Evolutionary conservation across 1,140 invertebrate genomes (phyloP).

Genomic region (Pseudomyrmex pallidus): DNA sequence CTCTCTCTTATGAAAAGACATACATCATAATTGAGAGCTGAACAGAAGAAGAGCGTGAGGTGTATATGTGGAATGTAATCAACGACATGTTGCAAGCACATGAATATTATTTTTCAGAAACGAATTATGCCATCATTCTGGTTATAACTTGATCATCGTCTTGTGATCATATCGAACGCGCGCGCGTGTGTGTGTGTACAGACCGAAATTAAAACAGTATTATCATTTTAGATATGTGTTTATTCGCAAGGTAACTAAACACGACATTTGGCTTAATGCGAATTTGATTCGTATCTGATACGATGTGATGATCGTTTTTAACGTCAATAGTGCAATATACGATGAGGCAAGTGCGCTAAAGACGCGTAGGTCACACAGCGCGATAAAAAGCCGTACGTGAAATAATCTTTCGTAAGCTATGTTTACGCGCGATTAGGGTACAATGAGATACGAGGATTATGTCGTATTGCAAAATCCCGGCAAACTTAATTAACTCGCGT

Average conservation of each 20-base stretch:
- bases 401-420: slow-evolving; percentile 13
- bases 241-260: background rate
- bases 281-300: slow-evolving; percentile 9
- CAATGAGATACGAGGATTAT: too few species aligned
- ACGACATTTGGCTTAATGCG: slow-evolving; percentile 9
- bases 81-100: too few species aligned
- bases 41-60: too few species aligned
- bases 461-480: too few species aligned
- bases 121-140: too few species aligned
- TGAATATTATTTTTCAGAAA: too few species aligned
- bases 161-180: background rate
- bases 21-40: too few species aligned
- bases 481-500: too few species aligned
- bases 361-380: background rate
- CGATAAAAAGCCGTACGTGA: slow-evolving; percentile 19
- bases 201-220: background rate
- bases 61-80: too few species aligned
- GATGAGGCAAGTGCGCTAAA: background rate
- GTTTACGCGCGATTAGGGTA: background rate
- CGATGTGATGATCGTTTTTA: background rate
- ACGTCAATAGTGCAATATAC: background rate
- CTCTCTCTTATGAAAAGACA: background rate
- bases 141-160: slow-evolving; percentile 12
- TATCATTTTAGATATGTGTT: background rate
- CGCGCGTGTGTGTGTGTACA: background rate